phyloP scores from a whole-genome alignment of 2,888 invertebrate genomes.

The Microctonus hyperodae region DNA sequence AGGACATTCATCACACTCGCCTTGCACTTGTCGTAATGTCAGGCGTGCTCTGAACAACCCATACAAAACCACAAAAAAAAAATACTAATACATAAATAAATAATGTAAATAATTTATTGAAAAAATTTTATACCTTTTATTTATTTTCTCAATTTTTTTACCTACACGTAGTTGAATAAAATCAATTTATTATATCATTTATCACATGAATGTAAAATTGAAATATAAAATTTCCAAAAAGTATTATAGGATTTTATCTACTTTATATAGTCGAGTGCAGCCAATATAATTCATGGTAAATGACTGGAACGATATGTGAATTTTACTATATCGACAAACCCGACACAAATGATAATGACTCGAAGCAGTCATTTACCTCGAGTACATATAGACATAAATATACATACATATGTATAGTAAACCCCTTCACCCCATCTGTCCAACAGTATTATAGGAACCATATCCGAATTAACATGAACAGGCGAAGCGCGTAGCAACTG shows the following conservation, averaged over 20 bases:
- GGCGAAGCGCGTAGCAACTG: slow-evolving; percentile 33
- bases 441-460: slow-evolving; percentile 30
- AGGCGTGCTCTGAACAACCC: slow-evolving; percentile 3
- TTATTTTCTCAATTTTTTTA: background rate
- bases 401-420: background rate
- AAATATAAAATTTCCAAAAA: background rate
- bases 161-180: too few relatives aligned
- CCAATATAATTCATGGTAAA: slow-evolving; percentile 5
- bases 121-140: background rate
- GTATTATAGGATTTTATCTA: background rate
- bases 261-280: background rate
- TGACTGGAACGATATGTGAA: slow-evolving; percentile 8
- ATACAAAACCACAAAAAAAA: slow-evolving; percentile 17
- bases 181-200: too few relatives aligned
- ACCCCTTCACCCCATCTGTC: background rate
- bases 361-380: slow-evolving; percentile 41
- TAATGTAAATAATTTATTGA: background rate
- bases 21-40: background rate
- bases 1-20: slow-evolving; percentile 49
- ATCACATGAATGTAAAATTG: too few relatives aligned
- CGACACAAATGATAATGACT: slow-evolving; percentile 43
- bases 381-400: slow-evolving; percentile 24
- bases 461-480: slow-evolving; percentile 45
- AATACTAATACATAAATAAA: background rate
- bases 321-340: slow-evolving; percentile 7